Evolutionary conservation across 2,888 invertebrate genomes (phyloP).

Genomic region (Archips crataeganus): DNA sequence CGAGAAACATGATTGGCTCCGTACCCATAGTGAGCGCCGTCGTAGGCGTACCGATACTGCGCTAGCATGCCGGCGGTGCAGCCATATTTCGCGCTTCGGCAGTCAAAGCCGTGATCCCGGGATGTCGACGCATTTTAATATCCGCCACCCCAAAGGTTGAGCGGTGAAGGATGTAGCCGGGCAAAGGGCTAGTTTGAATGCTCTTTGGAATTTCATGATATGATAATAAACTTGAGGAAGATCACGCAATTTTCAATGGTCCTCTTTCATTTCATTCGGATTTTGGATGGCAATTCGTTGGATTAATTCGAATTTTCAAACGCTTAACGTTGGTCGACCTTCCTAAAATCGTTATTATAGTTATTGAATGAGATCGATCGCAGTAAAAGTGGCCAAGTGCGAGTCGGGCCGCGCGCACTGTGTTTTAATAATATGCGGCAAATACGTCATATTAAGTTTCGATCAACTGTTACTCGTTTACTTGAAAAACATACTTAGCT

Average conservation of each 20-base stretch:
- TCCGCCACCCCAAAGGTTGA: slow-evolving; percentile 42
- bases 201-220: slow-evolving; percentile 1
- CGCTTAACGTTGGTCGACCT: no score
- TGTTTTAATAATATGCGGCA: no score
- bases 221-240: neutral
- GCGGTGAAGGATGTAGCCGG: neutral
- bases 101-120: slow-evolving; percentile 66
- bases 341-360: no score
- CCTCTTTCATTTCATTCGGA: no score
- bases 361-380: no score
- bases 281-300: no score
- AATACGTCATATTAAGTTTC: no score
- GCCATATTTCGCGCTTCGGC: slow-evolving; percentile 70
- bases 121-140: slow-evolving; percentile 58
- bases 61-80: slow-evolving; percentile 48
- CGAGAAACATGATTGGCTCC: slow-evolving; percentile 47
- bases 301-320: no score
- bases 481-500: no score
- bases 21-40: slow-evolving; percentile 59
- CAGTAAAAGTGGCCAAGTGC: no score
- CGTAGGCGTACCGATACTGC: slow-evolving; percentile 52
- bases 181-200: slow-evolving; percentile 2
- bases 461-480: no score
- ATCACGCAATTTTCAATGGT: neutral
- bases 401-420: no score